A percentile compares a stretch with the other conserved stretches of the same genome.
These are phyloP conservation scores for Phalacrocorax pelagicus DNA, from an alignment of 2,113 vertebrate genomes.

Conservation along the genomic window DNA sequence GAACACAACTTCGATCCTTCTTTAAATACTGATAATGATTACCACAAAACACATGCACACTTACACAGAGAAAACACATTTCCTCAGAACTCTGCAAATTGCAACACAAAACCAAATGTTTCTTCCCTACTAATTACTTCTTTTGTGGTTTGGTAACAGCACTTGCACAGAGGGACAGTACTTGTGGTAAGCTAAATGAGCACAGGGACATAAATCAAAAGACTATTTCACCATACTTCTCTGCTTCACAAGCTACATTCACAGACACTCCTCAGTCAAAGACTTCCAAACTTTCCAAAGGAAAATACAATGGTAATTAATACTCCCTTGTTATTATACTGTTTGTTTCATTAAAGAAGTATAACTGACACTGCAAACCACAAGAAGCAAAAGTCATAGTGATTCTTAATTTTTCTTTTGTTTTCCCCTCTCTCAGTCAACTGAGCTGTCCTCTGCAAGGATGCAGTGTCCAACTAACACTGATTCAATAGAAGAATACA, in stretches of 20 bases:
- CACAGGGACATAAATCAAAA: background rate
- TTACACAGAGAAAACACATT: background rate
- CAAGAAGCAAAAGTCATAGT: background rate
- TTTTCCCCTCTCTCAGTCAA: background rate
- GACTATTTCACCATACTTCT: background rate
- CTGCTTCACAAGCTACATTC: background rate
- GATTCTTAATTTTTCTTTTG: background rate
- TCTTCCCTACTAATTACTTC: constrained; percentile 17
- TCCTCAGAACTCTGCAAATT: background rate
- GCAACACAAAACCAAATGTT: background rate
- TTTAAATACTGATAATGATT: background rate
- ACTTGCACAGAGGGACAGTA: background rate
- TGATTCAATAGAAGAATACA: background rate
- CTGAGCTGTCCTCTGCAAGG: background rate
- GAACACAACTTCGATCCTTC: background rate
- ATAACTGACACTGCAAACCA: background rate
- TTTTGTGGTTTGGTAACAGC: constrained; percentile 8
- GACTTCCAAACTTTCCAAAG: constrained; percentile 2
- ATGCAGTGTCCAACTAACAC: background rate
- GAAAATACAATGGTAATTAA: background rate
- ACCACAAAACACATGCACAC: background rate
- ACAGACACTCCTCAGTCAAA: background rate
- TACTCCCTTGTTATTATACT: background rate
- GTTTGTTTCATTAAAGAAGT: constrained; percentile 7
- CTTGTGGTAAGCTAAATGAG: background rate